phyloP scores from a whole-genome alignment of 2,113 vertebrate species.

The Hucho hucho region DNA sequence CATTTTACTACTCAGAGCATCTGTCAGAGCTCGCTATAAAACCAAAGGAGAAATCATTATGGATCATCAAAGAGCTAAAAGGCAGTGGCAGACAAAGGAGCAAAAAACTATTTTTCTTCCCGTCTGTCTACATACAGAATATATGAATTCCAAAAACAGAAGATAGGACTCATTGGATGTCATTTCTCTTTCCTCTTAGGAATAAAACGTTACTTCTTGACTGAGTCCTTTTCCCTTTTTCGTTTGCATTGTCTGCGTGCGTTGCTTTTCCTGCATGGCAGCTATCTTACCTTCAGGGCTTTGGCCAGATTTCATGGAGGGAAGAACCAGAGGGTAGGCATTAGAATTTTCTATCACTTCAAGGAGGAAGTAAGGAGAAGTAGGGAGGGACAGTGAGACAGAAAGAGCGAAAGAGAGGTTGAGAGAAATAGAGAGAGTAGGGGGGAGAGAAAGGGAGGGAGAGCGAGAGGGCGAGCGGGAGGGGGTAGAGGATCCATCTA shows the following conservation, averaged over 20 bases:
- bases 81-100: conserved; percentile 8
- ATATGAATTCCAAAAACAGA: conserved; percentile 20
- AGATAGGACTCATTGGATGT: conserved; percentile 15
- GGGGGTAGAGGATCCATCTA: conserved; percentile 78
- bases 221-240: neutral
- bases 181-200: conserved; percentile 16
- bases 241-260: conserved; percentile 65
- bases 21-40: conserved; percentile 53
- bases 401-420: too few relatives aligned
- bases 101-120: too few relatives aligned
- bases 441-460: too few relatives aligned
- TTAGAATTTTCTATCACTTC: conserved; percentile 68
- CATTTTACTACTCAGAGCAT: conserved; percentile 51
- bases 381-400: conserved; percentile 56
- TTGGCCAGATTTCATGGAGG: conserved; percentile 43
- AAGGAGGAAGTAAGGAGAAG: conserved; percentile 64
- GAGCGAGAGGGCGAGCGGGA: too few relatives aligned
- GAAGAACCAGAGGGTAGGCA: conserved; percentile 60
- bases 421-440: too few relatives aligned
- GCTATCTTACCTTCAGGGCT: conserved; percentile 47
- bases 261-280: conserved; percentile 79
- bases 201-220: neutral
- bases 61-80: conserved; percentile 47
- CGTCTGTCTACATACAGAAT: neutral
- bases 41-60: conserved; percentile 52